Conservation (phyloP, 2,888 invertebrate species). For the Aproaerema taeniolella region DNA sequence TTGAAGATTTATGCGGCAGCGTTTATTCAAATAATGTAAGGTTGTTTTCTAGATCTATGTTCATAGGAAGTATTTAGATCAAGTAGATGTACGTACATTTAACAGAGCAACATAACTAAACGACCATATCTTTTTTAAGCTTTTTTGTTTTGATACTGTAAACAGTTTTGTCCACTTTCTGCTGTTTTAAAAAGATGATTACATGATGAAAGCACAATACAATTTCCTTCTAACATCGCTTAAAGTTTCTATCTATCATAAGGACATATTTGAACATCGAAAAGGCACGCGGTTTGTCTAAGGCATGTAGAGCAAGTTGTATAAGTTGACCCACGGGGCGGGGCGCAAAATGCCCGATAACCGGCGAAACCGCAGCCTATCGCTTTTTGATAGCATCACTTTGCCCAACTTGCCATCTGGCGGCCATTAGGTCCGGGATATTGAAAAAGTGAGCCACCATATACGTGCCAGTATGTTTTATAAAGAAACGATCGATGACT, state of each 20-base stretch:
- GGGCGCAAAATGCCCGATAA: slow-evolving; percentile 73
- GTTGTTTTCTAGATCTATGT: no score
- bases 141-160: no score
- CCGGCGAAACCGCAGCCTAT: slow-evolving; percentile 71
- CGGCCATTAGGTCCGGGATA: slow-evolving; percentile 73
- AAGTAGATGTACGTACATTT: no score
- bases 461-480: slow-evolving; percentile 2
- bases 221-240: no score
- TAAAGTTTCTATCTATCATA: no score
- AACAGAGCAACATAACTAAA: no score
- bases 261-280: no score
- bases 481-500: background rate
- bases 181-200: no score
- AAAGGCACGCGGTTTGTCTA: slow-evolving; percentile 36
- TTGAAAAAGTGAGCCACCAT: slow-evolving; percentile 69
- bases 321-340: slow-evolving; percentile 49
- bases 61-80: no score
- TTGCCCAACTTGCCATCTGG: slow-evolving; percentile 74
- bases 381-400: slow-evolving; percentile 77
- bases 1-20: slow-evolving; percentile 7
- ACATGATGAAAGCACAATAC: no score
- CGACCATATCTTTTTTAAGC: no score
- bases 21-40: slow-evolving; percentile 9
- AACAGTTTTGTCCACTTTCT: no score
- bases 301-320: slow-evolving; percentile 47